These are phyloP conservation scores for Drosophila carrolli DNA, from an alignment of 1,140 invertebrate species.

Conservation along the genomic window DNA sequence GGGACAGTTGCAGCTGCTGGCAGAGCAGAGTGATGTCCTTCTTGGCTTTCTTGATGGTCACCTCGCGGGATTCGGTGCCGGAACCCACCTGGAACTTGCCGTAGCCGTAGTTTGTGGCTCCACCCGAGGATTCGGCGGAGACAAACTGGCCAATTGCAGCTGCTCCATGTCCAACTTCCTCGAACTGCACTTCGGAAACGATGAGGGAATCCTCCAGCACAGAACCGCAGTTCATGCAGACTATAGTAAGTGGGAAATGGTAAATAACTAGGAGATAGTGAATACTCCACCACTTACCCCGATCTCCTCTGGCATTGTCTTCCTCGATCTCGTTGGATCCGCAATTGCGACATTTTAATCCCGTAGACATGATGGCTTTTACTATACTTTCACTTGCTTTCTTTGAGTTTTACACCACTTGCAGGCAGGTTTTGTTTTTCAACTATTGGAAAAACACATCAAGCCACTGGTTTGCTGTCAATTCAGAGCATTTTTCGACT, in stretches of 20 bases:
- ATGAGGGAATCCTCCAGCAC: slow-evolving; percentile 98
- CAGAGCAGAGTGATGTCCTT: slow-evolving; percentile 92
- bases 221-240: slow-evolving; percentile 97
- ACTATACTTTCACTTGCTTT: not conserved
- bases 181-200: slow-evolving; percentile 97
- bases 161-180: slow-evolving; percentile 95
- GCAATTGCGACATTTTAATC: slow-evolving; percentile 93
- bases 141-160: slow-evolving; percentile 97
- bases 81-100: slow-evolving; percentile 92
- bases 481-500: slow-evolving; percentile 8
- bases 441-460: not conserved
- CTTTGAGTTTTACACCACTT: not conserved
- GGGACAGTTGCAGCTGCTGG: slow-evolving; percentile 92
- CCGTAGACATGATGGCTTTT: slow-evolving; percentile 64
- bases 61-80: slow-evolving; percentile 94
- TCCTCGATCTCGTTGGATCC: slow-evolving; percentile 97
- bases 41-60: slow-evolving; percentile 95
- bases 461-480: slow-evolving; percentile 5
- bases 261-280: not conserved
- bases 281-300: slow-evolving; percentile 40
- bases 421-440: not conserved
- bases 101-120: slow-evolving; percentile 90
- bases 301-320: slow-evolving; percentile 95
- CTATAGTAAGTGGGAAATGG: slow-evolving; percentile 64
- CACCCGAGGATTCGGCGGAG: slow-evolving; percentile 93